Evolutionary conservation across 2,888 invertebrate genomes (phyloP).

Genomic region (Agrochola litura): DNA sequence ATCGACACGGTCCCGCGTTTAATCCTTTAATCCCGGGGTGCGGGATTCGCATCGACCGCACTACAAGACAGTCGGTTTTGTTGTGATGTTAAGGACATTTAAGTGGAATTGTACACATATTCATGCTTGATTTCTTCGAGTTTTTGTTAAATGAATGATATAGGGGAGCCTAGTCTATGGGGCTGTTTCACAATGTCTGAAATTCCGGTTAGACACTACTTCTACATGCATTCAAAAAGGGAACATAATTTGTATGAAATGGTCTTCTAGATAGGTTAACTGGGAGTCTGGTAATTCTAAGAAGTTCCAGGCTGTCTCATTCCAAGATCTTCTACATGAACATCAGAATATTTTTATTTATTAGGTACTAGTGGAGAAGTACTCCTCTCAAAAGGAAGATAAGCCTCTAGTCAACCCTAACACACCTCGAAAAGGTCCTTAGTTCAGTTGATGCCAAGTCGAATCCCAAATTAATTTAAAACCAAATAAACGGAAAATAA

Average conservation of each 20-base stretch:
- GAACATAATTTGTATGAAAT: neutral
- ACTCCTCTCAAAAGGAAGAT: neutral
- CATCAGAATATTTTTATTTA: neutral
- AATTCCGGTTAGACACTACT: neutral
- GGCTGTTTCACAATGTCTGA: neutral
- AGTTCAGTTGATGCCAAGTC: neutral
- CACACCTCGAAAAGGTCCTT: neutral
- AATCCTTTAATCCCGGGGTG: conserved; percentile 71
- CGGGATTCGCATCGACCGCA: conserved; percentile 69
- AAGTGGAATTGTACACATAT: conserved; percentile 36
- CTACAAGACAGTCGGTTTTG: conserved; percentile 64
- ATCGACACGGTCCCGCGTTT: conserved; percentile 69
- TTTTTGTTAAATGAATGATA: neutral
- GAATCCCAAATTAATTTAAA: conserved; percentile 34
- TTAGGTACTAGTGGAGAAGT: neutral
- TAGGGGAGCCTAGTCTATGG: neutral
- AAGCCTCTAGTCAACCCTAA: neutral
- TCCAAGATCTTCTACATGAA: neutral
- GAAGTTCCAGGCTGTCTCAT: neutral
- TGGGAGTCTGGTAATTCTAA: neutral
- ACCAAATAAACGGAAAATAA: conserved; percentile 25
- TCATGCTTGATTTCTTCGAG: conserved; percentile 24
- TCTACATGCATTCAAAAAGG: neutral
- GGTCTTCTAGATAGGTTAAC: neutral
- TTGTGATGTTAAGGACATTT: conserved; percentile 47